Evolutionary conservation across 2,888 invertebrate species (phyloP), one percentile per base, ranked within the genome.

Genomic region (Mythimna pallens): DNA sequence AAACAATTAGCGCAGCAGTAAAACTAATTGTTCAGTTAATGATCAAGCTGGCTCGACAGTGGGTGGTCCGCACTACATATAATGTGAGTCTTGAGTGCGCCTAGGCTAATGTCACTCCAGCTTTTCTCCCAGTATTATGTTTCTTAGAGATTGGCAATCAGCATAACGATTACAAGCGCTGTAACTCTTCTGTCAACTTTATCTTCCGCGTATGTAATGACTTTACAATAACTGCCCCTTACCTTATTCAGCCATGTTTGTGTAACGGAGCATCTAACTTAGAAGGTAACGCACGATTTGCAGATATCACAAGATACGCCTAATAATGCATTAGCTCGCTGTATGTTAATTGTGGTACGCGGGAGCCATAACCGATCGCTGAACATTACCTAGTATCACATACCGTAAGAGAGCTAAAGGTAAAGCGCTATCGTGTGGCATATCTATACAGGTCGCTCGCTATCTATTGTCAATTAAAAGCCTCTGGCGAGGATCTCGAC

Each of bases 391-490:
- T 63, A 55, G 65, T 84, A 87, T 89, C 89, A 88, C 87, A 88
- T 83, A 87, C 87, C 86, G 88, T 91, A 91, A 90, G 89, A 84
- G 89, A 93, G 93, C 90, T 91, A 93, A 92, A 94, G 93, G 92
- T 93, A 92, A 92, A 88, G 84, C 86, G 84, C 85, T 93, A 93
- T 94, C 92, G 82, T 76, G 74, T 83, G 80, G 84, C 83, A 84
- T 87, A 93, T 94, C 93, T 91, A 89, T 88, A 89, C 89, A 87
- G 92, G 91, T 91, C 90, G 91, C 86, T 90, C 89, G 89, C 90
- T 90, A 91, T 92, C 92, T 89, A 93, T 94, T 95, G 94, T 94
- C 94, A 94, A 95, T 95, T 95, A 95, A 94, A 93, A 93, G 92
- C 93, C 93, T 85, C 89, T 90, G 92, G 93, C 92, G 88, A 84